Percentiles rank a stretch among this genome's conserved stretches.
phyloP scores from a whole-genome alignment of 2,113 vertebrate species.

The Opisthocomus hoazin region DNA sequence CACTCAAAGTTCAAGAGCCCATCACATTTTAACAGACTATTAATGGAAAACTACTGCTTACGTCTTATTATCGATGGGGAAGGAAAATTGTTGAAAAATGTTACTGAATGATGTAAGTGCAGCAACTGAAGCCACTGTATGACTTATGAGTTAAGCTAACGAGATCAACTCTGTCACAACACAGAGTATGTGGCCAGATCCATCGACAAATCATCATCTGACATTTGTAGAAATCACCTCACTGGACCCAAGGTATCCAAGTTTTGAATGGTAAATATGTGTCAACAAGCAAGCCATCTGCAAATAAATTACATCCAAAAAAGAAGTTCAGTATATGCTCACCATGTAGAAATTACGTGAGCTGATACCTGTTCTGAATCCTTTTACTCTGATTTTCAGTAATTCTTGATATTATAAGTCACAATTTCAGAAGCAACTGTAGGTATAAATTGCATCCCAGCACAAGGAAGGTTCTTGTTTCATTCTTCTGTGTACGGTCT shows the following conservation, averaged over 20 bases:
- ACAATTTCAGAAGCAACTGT: background rate
- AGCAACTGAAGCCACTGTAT: background rate
- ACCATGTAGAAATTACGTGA: background rate
- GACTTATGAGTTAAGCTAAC: background rate
- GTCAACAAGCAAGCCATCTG: background rate
- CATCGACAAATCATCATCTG: slow-evolving; percentile 38
- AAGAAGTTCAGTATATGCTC: background rate
- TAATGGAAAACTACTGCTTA: background rate
- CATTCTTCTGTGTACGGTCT: background rate
- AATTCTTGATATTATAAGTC: background rate
- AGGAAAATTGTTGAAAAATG: background rate
- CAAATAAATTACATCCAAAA: background rate
- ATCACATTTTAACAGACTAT: background rate
- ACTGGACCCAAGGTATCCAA: slow-evolving; percentile 37
- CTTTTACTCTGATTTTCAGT: background rate
- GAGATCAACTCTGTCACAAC: background rate
- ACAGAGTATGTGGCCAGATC: background rate
- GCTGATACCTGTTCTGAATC: background rate
- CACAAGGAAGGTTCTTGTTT: background rate
- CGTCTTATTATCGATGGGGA: background rate
- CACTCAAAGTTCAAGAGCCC: background rate
- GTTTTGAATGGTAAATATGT: slow-evolving; percentile 33
- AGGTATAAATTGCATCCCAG: background rate
- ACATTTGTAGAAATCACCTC: slow-evolving; percentile 27
- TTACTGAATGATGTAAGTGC: background rate